Conservation (phyloP, 2,113 vertebrate species). For the Procavia capensis region DNA sequence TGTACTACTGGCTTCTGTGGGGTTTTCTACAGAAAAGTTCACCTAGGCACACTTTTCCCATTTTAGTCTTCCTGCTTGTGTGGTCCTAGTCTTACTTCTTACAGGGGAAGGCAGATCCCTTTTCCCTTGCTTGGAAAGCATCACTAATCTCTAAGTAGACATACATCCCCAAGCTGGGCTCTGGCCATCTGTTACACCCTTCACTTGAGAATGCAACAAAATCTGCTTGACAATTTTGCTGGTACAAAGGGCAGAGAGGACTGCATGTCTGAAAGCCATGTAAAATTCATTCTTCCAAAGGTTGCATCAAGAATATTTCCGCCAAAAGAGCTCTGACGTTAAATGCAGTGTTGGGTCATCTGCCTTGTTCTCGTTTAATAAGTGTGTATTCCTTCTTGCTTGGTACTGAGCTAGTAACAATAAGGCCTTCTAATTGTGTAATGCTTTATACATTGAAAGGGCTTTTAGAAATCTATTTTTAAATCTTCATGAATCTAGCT, state of each 20-base stretch:
- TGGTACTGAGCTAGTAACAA: conserved; percentile 57
- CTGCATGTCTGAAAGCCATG: conserved; percentile 45
- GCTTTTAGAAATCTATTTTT: conserved; percentile 49
- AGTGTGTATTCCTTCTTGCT: conserved; percentile 23
- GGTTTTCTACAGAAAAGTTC: background rate
- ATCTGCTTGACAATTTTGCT: conserved; percentile 72
- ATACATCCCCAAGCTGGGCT: conserved; percentile 42
- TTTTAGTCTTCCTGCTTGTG: background rate
- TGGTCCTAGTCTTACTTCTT: background rate
- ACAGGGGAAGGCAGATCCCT: background rate
- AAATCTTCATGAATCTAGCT: conserved; percentile 43
- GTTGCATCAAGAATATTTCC: conserved; percentile 41
- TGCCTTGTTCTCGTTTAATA: conserved; percentile 35
- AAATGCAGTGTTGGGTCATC: background rate
- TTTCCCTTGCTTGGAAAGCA: background rate
- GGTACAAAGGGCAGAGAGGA: conserved; percentile 69
- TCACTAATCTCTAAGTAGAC: conserved; percentile 28
- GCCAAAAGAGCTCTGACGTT: background rate
- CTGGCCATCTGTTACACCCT: conserved; percentile 72
- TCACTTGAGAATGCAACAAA: conserved; percentile 74
- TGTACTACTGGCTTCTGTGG: background rate
- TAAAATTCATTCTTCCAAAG: conserved; percentile 69
- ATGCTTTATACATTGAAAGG: background rate
- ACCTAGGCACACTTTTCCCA: background rate
- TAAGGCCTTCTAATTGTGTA: background rate